Conservation (phyloP, 2,888 invertebrate genomes). For the Caenorhabditis uteleia region DNA sequence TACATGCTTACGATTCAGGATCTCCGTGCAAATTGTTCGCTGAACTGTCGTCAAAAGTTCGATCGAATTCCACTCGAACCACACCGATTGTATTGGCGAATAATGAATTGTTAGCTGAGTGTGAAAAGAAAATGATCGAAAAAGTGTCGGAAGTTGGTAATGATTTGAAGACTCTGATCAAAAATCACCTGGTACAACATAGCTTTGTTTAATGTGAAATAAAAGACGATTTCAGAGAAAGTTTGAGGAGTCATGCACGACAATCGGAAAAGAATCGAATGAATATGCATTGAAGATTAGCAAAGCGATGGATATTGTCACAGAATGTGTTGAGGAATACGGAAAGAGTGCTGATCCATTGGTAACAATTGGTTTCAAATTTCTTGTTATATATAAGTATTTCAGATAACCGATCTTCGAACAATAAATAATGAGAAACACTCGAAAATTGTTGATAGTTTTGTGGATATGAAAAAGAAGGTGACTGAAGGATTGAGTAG, state of each 20-base stretch:
- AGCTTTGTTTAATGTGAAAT: no score
- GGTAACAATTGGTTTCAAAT: no score
- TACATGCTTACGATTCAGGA: background rate
- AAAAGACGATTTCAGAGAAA: conserved; percentile 4
- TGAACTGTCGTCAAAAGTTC: background rate
- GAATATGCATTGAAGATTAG: conserved; percentile 1
- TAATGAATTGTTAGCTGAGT: conserved; percentile 1
- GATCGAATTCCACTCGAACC: no score
- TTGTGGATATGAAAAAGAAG: background rate
- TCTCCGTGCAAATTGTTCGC: background rate
- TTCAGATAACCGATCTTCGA: no score
- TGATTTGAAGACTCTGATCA: no score
- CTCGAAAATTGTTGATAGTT: background rate
- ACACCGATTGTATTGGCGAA: background rate
- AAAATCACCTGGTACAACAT: no score
- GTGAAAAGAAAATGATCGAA: conserved; percentile 1
- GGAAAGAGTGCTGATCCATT: no score
- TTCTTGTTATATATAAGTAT: no score
- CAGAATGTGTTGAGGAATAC: no score
- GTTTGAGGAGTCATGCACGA: no score
- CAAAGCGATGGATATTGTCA: no score
- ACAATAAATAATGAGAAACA: background rate
- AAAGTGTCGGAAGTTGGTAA: background rate
- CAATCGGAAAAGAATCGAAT: background rate
- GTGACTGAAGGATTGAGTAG: background rate